Conservation (phyloP, 2,888 invertebrate genomes). For the Aphidius colemani region DNA sequence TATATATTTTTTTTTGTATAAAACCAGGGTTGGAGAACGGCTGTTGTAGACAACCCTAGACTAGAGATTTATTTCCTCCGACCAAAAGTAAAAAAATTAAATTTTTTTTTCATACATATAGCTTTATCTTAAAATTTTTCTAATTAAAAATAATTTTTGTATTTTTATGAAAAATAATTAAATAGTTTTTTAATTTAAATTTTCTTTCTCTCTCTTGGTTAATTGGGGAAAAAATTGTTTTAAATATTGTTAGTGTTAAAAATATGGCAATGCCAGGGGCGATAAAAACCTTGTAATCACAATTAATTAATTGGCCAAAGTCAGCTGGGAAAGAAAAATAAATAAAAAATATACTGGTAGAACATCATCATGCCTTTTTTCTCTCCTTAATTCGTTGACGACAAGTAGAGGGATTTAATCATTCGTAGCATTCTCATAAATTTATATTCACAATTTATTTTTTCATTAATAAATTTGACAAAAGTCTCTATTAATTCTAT, state of each 20-base stretch:
- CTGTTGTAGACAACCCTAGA: slow-evolving; percentile 15
- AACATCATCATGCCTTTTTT: slow-evolving; percentile 25
- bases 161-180: too few species aligned
- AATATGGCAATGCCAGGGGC: background rate
- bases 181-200: too few species aligned
- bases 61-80: slow-evolving; percentile 7
- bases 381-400: slow-evolving; percentile 31
- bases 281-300: slow-evolving; percentile 37
- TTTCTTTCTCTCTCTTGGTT: background rate
- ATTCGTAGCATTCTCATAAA: slow-evolving; percentile 36
- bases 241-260: background rate
- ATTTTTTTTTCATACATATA: too few species aligned
- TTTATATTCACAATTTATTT: background rate
- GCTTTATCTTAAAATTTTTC: too few species aligned
- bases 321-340: too few species aligned
- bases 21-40: too few species aligned
- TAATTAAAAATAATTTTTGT: too few species aligned
- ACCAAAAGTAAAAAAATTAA: too few species aligned
- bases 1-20: too few species aligned
- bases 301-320: slow-evolving; percentile 42
- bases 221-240: background rate
- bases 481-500: too few species aligned
- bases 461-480: background rate
- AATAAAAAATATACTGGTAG: slow-evolving; percentile 21
- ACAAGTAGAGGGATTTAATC: slow-evolving; percentile 34